Evolutionary conservation across 2,888 invertebrate species (phyloP), one percentile per base, ranked within the genome.

Genomic region (Peribatodes rhomboidaria): DNA sequence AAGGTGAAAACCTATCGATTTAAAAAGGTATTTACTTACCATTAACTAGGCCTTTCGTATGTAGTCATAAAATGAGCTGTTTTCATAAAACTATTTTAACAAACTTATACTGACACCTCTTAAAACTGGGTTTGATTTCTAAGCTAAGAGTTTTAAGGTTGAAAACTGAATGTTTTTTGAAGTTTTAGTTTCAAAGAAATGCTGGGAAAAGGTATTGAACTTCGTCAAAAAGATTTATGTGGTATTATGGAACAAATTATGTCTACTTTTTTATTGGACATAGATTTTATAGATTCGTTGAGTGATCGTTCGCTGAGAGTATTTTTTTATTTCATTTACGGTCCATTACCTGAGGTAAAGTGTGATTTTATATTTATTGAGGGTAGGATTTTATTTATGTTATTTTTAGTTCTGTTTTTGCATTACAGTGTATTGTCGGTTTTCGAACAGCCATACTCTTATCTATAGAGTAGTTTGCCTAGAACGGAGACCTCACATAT

Each of bases 71-170:
- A 84, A 80, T 75, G 74, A 77, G 80, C 83, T 82, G 82, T 82
- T 82, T 84, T 84, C 83, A 82, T 82, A 84, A 82, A 84, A 84
- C 83, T 84, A 83, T 83, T 82, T 80, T 72, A 73, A 71, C 73
- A 55, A 69, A 58, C 13, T 58, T 66, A 49, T 16, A 8, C 41
- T 44, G 59, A 22, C 22, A 49, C 49, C 27, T 20, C 0, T 9
- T 11, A 14, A 56, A 56, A 46, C 7, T 22, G 14, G 8, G n/a
- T 37, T 18, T 14, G 11, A 20, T 60, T 54, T 64, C 31, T 52
- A 0, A 1, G 0, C 3, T 0, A 20, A 16, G 11, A 0, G 0
- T 2, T 8, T 52, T 67, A 73, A 59, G 57, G 67, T 65, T 67
- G 42, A 63, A 57, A 67, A 41, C 68, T 20, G 61, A 47, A 16